Base-by-base conservation (phyloP, 2,888 invertebrate species). In the Julus scandinavius region DNA sequence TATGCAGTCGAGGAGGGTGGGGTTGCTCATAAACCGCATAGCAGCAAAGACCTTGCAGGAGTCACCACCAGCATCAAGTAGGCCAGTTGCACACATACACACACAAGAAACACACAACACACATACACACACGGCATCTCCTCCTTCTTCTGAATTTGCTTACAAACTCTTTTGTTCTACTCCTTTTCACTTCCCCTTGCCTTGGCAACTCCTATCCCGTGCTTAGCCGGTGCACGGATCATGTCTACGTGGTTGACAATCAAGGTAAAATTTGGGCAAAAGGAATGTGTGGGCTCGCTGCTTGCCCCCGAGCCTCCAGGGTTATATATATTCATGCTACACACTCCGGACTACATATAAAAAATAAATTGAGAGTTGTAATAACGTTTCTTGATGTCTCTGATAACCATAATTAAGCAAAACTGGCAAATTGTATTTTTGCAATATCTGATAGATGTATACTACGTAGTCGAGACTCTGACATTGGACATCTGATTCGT, bases 181-280 rank as follows among this genome's bases (percentile, higher is more conserved):
- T 80, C 80, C 80, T 80, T 38, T 80, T 40, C 80, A 80, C 80
- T 80, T 80, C 80, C 80, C 80, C 80, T 80, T 29, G 80, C 80
- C 80, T 80, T 80, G 80, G 80, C 80, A 80, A 80, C 80, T 80
- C 80, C 80, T 80, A 80, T 38, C 80, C 80, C 29, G 13, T 80
- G 80, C 80, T 80, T 80, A 80, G 9, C 80, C 80, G 0, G 80
- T 80, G 80, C 38, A 80, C 80, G 80, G 80, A 80, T 80, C 80
- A 80, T 80, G 80, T 80, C 80, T 80, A 80, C 80, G 80, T 80
- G 80, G 80, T 80, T 80, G 80, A 80, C 80, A 80, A 80, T 80
- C 80, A 80, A 80, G 80, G 80, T 80, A 80, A 80, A 80, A 80
- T 15, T 45, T 29, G 29, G 45, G 80, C 38, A 38, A 80, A 80